A percentile compares a stretch with the other conserved stretches of the same genome.
These are phyloP conservation scores for Heterocephalus glaber DNA, from an alignment of 2,113 vertebrate genomes.

Conservation along the genomic window DNA sequence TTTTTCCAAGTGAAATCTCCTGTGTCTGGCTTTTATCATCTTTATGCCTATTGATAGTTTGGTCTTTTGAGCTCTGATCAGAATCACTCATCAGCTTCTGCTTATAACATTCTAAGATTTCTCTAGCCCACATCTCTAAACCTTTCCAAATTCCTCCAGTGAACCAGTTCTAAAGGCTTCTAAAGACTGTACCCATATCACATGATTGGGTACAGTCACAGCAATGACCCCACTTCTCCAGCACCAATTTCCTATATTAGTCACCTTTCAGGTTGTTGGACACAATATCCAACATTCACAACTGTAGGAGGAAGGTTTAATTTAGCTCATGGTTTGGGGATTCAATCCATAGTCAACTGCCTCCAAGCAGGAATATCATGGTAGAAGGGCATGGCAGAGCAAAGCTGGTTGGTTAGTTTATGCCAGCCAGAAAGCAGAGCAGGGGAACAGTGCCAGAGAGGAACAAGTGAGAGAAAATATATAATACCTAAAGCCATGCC, in stretches of 20 bases:
- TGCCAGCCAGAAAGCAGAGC: background rate
- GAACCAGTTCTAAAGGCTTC: background rate
- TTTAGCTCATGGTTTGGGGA: background rate
- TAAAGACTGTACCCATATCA: too few species aligned
- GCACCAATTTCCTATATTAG: background rate
- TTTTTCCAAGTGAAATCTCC: background rate
- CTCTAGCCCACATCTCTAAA: background rate
- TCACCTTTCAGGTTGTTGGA: background rate
- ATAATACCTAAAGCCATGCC: background rate
- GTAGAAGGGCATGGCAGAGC: background rate
- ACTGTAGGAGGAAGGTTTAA: background rate
- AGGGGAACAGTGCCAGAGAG: background rate
- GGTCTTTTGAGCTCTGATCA: background rate
- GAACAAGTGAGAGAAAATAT: background rate
- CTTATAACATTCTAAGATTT: background rate
- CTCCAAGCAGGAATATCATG: background rate
- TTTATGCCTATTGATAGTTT: background rate
- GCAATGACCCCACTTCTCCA: background rate
- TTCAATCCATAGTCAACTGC: background rate
- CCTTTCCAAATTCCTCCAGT: background rate
- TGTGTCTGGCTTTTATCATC: background rate
- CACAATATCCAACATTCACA: background rate
- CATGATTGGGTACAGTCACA: background rate
- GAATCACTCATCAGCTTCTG: background rate
- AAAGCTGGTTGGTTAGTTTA: background rate